Evolutionary conservation across 2,113 vertebrate genomes (phyloP), one percentile per base, ranked within the genome.

Genomic region (Cryptomyrus ogoouensis): DNA sequence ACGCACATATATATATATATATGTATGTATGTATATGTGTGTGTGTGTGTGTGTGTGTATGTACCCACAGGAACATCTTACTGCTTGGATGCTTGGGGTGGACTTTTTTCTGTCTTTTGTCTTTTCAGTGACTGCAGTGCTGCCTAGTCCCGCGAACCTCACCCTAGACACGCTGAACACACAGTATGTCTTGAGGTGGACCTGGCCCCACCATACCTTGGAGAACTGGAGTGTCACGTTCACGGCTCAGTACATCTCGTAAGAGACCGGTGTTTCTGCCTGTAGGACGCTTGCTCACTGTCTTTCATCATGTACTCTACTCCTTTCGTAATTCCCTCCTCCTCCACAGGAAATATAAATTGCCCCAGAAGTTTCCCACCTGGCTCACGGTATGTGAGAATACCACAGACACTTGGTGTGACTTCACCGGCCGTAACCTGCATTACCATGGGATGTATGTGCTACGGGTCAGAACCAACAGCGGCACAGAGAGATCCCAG

Each of bases 231-330:
- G 0, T 0, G 92, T 92, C 49, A 93, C 89, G 85, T 96, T 96
- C 93, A 95, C 93, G 13, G 88, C 91, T 13, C 88, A 96, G 88
- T 95, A 49, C 47, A 13, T 95, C 0, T 21, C 21, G 95, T 96
- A 92, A 93, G 94, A 90, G 7, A n/a, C 42, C 27, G 15, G 13
- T 9, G n/a, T 62, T 27, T 42, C 2, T 21, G 66, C 5, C 56
- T 15, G 39, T 74, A 15, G 52, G 5, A 2, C 44, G 13, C 9
- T 2, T 6, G 83, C 50, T 8, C 21, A 3, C 24, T 46, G 39
- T 35, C 7, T 21, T 21, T 24, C 66, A 56, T n/a, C 35, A 90
- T 0, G 13, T 35, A 9, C 44, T 39, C 24, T 10, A 9, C 15
- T 35, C 0, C 6, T 74, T 89, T 89, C 15, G 3, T 17, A 10